These are phyloP conservation scores for Centropus unirufus DNA, from an alignment of 2,113 vertebrate genomes.

Conservation along the genomic window DNA sequence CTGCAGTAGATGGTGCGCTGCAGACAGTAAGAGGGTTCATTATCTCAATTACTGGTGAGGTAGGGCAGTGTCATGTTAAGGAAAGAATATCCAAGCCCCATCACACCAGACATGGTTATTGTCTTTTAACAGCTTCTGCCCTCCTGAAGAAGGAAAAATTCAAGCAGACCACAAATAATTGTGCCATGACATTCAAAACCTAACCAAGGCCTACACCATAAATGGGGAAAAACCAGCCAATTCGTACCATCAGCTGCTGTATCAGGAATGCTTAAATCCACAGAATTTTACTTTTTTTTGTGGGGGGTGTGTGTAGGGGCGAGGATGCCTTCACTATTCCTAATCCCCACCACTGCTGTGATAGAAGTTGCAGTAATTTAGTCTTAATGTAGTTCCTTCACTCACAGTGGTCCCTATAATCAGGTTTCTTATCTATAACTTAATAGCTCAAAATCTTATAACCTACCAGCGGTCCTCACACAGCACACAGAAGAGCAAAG, in stretches of 20 bases:
- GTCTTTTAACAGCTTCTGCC: background rate
- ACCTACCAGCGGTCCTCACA: background rate
- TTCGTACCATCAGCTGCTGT: background rate
- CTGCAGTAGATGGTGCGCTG: background rate
- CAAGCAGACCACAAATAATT: background rate
- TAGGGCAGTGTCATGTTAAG: fast-evolving
- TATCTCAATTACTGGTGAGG: background rate
- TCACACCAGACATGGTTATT: background rate
- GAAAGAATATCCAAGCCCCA: background rate
- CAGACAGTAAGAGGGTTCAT: background rate
- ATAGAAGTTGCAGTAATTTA: background rate
- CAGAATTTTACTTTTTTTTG: background rate
- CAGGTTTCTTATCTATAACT: background rate
- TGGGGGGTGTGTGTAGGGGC: too few relatives aligned
- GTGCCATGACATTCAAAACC: background rate
- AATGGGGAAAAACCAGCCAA: background rate
- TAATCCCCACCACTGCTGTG: background rate
- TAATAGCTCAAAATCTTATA: background rate
- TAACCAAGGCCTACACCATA: background rate
- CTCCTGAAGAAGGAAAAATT: background rate
- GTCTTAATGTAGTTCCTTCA: background rate
- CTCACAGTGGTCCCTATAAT: background rate
- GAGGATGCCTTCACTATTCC: background rate
- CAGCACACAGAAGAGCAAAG: background rate
- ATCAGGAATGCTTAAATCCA: background rate